phyloP scores from a whole-genome alignment of 2,113 vertebrate genomes.

The Arvicanthis niloticus region DNA sequence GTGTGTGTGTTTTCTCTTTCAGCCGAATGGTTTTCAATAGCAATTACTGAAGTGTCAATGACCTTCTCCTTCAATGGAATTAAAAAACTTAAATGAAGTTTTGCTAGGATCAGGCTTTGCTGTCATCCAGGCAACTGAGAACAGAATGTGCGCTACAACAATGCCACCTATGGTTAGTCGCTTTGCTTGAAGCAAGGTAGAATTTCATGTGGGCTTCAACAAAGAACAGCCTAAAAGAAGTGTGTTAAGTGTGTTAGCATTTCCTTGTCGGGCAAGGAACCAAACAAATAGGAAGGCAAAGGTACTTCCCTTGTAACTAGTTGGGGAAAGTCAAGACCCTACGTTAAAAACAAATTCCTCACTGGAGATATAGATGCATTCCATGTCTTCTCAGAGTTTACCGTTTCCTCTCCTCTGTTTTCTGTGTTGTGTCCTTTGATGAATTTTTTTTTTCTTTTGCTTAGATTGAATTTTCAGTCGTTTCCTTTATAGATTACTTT shows the following conservation, averaged over 20 bases:
- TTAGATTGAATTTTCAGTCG: neutral
- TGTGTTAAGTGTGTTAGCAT: neutral
- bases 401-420: neutral
- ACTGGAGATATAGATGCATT: neutral
- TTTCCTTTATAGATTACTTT: neutral
- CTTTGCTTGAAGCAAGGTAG: conserved; percentile 67
- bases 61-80: conserved; percentile 86
- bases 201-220: neutral
- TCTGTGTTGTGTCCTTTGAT: neutral
- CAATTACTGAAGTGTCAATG: conserved; percentile 86
- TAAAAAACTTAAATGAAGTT: conserved; percentile 87
- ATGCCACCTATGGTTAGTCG: conserved; percentile 74
- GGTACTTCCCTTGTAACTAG: neutral
- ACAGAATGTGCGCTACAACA: conserved; percentile 73
- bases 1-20: conserved; percentile 79
- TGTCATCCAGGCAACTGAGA: conserved; percentile 78
- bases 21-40: conserved; percentile 85
- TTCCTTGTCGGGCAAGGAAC: neutral
- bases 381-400: neutral
- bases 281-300: neutral
- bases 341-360: conserved; percentile 30
- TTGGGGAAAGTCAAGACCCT: neutral
- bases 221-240: conserved; percentile 28
- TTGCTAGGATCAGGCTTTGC: conserved; percentile 79
- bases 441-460: neutral